phyloP scores from a whole-genome alignment of 2,888 invertebrate species.

The Microctonus hyperodae region DNA sequence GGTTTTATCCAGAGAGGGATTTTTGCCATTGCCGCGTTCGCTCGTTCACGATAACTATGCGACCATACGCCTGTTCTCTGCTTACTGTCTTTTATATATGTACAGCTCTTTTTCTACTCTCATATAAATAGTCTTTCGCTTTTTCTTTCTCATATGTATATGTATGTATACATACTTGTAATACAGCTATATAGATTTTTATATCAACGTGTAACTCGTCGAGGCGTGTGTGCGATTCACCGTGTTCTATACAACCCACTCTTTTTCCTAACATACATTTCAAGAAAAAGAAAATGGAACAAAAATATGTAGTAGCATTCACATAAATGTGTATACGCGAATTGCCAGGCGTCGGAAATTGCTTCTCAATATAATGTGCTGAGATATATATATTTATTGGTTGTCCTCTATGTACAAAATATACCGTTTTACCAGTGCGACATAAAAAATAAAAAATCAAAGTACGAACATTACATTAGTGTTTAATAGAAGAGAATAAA shows the following conservation, averaged over 20 bases:
- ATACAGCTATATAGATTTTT: conserved; percentile 15
- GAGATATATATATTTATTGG: too few relatives aligned
- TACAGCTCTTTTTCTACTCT: neutral
- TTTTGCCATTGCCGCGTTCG: conserved; percentile 1
- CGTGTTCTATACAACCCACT: too few relatives aligned
- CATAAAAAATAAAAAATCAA: too few relatives aligned
- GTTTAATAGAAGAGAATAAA: too few relatives aligned
- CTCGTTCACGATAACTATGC: conserved; percentile 24
- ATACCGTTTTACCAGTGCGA: neutral
- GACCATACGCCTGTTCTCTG: conserved; percentile 21
- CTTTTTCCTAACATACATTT: conserved; percentile 6
- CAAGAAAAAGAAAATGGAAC: conserved; percentile 23
- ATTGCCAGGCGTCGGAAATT: conserved; percentile 36
- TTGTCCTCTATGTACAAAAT: conserved; percentile 8
- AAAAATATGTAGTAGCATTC: conserved; percentile 10
- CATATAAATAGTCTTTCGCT: neutral
- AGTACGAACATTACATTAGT: too few relatives aligned
- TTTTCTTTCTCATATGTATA: neutral
- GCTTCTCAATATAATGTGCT: conserved; percentile 14
- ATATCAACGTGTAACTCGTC: neutral
- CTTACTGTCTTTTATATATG: neutral
- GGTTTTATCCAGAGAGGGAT: conserved; percentile 2
- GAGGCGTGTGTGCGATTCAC: conserved; percentile 14
- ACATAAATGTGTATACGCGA: conserved; percentile 31
- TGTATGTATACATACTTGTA: neutral